phyloP scores from a whole-genome alignment of 2,888 invertebrate species.

The Hemaris fuciformis region DNA sequence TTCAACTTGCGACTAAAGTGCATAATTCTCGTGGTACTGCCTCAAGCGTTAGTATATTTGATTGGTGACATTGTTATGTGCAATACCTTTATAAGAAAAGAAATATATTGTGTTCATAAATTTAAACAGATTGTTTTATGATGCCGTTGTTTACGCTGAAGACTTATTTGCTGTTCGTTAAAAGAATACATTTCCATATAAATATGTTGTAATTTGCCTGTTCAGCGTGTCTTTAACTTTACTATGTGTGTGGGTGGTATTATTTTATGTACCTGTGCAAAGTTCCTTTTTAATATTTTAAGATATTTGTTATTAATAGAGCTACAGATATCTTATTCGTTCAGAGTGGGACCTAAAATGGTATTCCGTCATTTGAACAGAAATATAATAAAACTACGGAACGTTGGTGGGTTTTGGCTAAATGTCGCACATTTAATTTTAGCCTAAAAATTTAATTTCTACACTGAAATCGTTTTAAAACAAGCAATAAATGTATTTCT shows the following conservation, averaged over 20 bases:
- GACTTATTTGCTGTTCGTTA: background rate
- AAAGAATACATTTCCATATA: background rate
- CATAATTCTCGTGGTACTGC: background rate
- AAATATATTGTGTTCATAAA: background rate
- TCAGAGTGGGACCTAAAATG: too few relatives aligned
- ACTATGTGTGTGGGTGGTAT: background rate
- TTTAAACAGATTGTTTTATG: background rate
- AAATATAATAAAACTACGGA: too few relatives aligned
- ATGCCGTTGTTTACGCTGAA: background rate
- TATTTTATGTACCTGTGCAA: too few relatives aligned
- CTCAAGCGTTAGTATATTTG: background rate
- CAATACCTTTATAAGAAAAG: background rate
- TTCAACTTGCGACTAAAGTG: background rate
- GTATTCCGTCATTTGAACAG: too few relatives aligned
- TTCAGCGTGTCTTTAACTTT: background rate
- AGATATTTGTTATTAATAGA: too few relatives aligned
- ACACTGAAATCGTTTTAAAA: too few relatives aligned
- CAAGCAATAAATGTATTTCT: too few relatives aligned
- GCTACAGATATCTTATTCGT: too few relatives aligned
- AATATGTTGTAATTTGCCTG: background rate
- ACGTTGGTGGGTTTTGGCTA: too few relatives aligned
- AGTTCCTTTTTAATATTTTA: too few relatives aligned
- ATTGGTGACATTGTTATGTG: background rate
- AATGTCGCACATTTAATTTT: too few relatives aligned
- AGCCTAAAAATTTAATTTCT: too few relatives aligned